A percentile compares a stretch with the other conserved stretches of the same genome.
phyloP scores from a whole-genome alignment of 37 sponge, comb jelly and placozoan genomes.

The Hexactinellida sp. region DNA sequence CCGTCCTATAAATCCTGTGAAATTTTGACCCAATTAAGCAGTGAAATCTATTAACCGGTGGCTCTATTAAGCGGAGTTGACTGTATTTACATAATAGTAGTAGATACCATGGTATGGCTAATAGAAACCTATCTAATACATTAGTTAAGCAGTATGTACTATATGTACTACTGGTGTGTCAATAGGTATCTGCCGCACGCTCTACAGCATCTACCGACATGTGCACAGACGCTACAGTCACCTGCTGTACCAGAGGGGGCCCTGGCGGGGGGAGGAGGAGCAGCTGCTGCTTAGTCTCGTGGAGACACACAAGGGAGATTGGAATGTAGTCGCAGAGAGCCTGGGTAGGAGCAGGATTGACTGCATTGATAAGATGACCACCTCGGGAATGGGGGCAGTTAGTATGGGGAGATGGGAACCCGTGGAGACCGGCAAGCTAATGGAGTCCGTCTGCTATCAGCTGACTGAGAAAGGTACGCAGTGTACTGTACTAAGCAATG shows the following conservation, averaged over 20 bases:
- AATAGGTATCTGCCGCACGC: neutral
- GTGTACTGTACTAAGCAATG: neutral
- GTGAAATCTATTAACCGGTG: neutral
- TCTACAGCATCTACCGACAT: neutral
- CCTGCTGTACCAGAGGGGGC: neutral
- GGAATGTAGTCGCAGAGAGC: neutral
- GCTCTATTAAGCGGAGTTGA: neutral
- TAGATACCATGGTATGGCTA: neutral
- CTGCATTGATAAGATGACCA: neutral
- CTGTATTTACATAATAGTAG: neutral
- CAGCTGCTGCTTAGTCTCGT: neutral
- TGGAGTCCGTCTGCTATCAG: neutral
- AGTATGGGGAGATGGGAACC: neutral
- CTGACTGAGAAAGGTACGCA: neutral
- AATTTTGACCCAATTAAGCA: too few species aligned
- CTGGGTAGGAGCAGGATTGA: neutral
- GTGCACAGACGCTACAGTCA: conserved; percentile 7
- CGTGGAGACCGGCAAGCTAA: neutral
- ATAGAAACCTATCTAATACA: neutral
- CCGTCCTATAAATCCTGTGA: too few species aligned
- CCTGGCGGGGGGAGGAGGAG: neutral
- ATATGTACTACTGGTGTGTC: neutral
- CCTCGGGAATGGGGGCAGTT: neutral
- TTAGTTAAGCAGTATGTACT: neutral
- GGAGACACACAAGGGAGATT: neutral